A percentile compares a stretch with the other conserved stretches of the same genome.
These are phyloP conservation scores for Hyperoplus immaculatus DNA, from an alignment of 2,797 vertebrate genomes.

Conservation along the genomic window DNA sequence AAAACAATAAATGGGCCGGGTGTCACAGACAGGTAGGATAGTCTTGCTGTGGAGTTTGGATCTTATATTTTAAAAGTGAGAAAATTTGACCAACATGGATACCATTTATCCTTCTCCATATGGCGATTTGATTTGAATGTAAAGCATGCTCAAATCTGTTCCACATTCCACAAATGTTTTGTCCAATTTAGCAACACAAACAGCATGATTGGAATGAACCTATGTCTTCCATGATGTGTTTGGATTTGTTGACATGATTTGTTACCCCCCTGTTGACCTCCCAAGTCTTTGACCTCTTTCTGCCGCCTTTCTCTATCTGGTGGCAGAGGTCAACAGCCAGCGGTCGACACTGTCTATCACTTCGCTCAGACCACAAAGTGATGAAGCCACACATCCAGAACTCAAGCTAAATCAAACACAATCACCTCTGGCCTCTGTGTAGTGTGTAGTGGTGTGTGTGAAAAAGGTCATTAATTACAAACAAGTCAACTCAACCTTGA, in stretches of 20 bases:
- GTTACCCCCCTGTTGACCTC: slow-evolving; percentile 54
- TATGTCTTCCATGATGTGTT: slow-evolving; percentile 48
- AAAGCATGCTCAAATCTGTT: not conserved
- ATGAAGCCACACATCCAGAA: slow-evolving; percentile 46
- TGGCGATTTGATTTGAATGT: not conserved
- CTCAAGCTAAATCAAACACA: slow-evolving; percentile 58
- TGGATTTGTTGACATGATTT: slow-evolving; percentile 66
- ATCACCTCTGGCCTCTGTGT: slow-evolving; percentile 1
- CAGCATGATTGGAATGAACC: slow-evolving; percentile 15
- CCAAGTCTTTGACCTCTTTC: slow-evolving; percentile 54
- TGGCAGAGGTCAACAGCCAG: slow-evolving; percentile 73
- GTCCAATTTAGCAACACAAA: slow-evolving; percentile 14
- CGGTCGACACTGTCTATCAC: slow-evolving; percentile 60
- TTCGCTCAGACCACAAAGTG: slow-evolving; percentile 39
- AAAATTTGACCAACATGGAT: not conserved
- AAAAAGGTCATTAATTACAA: slow-evolving; percentile 63
- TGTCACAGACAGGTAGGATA: not conserved
- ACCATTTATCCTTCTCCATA: not conserved
- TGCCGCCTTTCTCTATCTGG: slow-evolving; percentile 53
- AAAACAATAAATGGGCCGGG: not conserved
- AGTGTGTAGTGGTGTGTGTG: slow-evolving; percentile 29
- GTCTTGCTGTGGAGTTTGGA: not conserved
- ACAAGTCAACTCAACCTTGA: slow-evolving; percentile 13
- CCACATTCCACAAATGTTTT: not conserved
- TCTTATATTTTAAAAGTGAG: not conserved